A percentile compares a stretch with the other conserved stretches of the same genome.
These are phyloP conservation scores for Enteromius argenteus DNA, from an alignment of 2,797 vertebrate genomes.

Conservation along the genomic window DNA sequence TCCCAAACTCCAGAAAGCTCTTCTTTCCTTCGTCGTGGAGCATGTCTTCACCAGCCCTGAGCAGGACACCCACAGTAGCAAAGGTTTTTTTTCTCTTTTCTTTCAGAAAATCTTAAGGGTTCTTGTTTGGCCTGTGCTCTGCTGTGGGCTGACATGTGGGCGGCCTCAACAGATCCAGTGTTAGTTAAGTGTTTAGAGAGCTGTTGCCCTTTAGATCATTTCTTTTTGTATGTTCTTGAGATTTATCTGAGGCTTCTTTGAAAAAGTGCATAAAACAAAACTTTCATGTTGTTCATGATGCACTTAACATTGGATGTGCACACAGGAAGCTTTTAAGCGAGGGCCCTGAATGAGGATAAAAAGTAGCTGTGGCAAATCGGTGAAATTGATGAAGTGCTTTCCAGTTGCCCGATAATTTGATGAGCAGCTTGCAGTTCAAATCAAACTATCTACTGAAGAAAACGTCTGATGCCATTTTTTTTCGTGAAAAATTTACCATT, in stretches of 20 bases:
- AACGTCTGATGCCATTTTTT: background rate
- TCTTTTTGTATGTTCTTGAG: background rate
- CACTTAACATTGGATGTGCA: background rate
- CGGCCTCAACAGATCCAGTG: background rate
- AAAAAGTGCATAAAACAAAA: background rate
- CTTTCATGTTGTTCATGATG: background rate
- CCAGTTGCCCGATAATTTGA: background rate
- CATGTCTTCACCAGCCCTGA: constrained; percentile 80
- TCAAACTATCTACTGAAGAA: background rate
- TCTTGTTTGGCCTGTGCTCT: background rate
- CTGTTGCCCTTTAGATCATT: background rate
- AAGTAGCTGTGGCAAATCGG: background rate
- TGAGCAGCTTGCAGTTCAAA: background rate
- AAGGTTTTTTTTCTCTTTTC: constrained; percentile 36
- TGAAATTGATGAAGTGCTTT: background rate
- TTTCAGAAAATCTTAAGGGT: background rate
- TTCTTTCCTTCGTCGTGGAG: constrained; percentile 81
- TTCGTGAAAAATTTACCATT: background rate
- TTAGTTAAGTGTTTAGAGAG: background rate
- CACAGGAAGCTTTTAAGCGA: background rate
- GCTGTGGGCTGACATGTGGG: background rate
- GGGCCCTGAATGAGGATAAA: background rate
- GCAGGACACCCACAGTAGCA: constrained; percentile 72
- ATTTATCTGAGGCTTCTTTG: background rate
- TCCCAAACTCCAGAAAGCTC: constrained; percentile 84